Evolutionary conservation across 2,888 invertebrate genomes (phyloP), one percentile per base, ranked within the genome.

Genomic region (Drosophila tanythrix): DNA sequence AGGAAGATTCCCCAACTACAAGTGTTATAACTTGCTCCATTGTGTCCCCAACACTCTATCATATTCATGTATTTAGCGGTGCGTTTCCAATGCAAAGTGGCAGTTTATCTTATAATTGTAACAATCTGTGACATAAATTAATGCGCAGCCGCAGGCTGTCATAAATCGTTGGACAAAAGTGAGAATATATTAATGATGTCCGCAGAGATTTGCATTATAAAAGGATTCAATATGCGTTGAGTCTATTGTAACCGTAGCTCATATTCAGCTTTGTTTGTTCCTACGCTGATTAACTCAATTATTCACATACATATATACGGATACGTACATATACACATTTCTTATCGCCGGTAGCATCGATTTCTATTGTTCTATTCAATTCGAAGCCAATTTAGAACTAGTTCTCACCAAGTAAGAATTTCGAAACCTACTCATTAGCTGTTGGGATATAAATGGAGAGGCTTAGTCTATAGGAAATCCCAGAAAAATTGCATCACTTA

Each of bases 61-160:
- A 35, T 46, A 56, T 60, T 62, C 64, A 56, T 40, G 78, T 79
- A 76, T 71, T 85, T 76, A 84, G 89, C 85, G 89, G 88, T 70
- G 75, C 88, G 88, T 89, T 74, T 88, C 78, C 82, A 89, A 85
- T 82, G 82, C 81, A 86, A 86, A 86, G 86, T 83, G 83, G 74
- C 70, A 76, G 90, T 87, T 87, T 87, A 87, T 87, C 90, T 87
- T 90, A 78, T 90, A 87, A 87, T 90, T 87, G 87, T 87, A 87
- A 86, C 90, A 88, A 74, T 88, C 80, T 68, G 27, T 46, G 80
- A 76, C 75, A 83, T 83, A 79, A 81, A 83, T 76, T 72, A 83
- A 82, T 70, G 65, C 72, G 48, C 64, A 59, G 70, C 67, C 55
- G n/a, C 57, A 15, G 46, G 38, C 67, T 72, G 70, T 76, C 86